These are phyloP conservation scores for Microctonus aethiopoides DNA, from an alignment of 2,888 invertebrate species.

Conservation along the genomic window DNA sequence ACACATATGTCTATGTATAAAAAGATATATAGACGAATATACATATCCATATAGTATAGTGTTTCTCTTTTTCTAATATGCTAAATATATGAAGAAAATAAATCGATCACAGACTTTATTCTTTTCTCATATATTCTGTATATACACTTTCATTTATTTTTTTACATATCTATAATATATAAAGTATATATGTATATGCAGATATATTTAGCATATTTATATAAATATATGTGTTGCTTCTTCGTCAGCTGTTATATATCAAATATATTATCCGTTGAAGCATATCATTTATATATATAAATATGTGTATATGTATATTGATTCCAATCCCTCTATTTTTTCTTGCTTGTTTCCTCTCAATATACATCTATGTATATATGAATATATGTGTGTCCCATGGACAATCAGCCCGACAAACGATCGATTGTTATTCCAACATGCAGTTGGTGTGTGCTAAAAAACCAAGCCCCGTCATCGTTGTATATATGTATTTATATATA, in stretches of 20 bases:
- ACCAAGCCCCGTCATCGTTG: conserved; percentile 37
- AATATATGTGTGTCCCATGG: conserved; percentile 30
- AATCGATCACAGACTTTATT: conserved; percentile 9
- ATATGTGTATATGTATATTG: neutral
- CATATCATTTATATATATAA: neutral
- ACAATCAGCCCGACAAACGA: conserved; percentile 41
- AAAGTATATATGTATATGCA: neutral
- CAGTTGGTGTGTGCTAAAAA: conserved; percentile 28
- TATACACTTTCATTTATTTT: neutral
- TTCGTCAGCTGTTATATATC: neutral
- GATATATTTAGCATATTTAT: too few species aligned
- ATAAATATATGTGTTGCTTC: neutral
- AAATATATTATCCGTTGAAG: conserved; percentile 9
- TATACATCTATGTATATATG: too few species aligned
- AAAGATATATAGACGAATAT: neutral
- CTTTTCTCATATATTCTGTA: neutral
- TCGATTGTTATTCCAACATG: conserved; percentile 44
- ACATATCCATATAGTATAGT: neutral
- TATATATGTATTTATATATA: too few species aligned
- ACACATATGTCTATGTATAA: neutral
- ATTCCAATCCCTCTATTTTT: neutral
- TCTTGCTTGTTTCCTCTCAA: conserved; percentile 7
- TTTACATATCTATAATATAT: too few species aligned
- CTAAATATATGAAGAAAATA: conserved; percentile 10
- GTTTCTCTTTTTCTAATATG: conserved; percentile 4